These are phyloP conservation scores for Indri indri DNA, from an alignment of 2,113 vertebrate species.

Conservation along the genomic window DNA sequence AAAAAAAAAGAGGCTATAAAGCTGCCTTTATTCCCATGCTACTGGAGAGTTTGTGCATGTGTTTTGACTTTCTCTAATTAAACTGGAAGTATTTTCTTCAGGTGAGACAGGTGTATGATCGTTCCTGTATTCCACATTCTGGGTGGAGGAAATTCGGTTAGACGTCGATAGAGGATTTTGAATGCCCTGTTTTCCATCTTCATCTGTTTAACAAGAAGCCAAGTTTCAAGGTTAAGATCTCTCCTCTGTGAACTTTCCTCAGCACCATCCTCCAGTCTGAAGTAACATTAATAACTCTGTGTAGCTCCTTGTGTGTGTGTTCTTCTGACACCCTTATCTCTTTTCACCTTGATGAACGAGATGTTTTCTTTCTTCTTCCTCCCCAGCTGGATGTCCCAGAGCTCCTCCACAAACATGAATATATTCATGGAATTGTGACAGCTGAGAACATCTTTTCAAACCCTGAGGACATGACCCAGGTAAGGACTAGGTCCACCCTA, in stretches of 20 bases:
- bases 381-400: conserved; percentile 88
- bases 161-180: background rate
- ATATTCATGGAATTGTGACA: conserved; percentile 86
- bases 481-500: conserved; percentile 50
- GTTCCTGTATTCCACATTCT: background rate
- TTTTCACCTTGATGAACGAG: background rate
- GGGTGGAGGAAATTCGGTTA: background rate
- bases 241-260: background rate
- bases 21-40: background rate
- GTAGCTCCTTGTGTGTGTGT: background rate
- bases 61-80: conserved; percentile 25
- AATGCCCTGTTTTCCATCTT: background rate
- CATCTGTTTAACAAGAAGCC: background rate
- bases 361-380: background rate
- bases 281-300: background rate
- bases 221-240: background rate
- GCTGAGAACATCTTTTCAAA: conserved; percentile 89
- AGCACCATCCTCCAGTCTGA: background rate
- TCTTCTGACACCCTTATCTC: background rate
- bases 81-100: conserved; percentile 13
- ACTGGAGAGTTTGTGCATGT: background rate
- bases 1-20: too few relatives aligned
- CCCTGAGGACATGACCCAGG: conserved; percentile 81
- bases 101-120: background rate
- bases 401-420: conserved; percentile 90